Conservation (phyloP, 92 coral and sea anemone species). For the Phymanthus crucifer region DNA sequence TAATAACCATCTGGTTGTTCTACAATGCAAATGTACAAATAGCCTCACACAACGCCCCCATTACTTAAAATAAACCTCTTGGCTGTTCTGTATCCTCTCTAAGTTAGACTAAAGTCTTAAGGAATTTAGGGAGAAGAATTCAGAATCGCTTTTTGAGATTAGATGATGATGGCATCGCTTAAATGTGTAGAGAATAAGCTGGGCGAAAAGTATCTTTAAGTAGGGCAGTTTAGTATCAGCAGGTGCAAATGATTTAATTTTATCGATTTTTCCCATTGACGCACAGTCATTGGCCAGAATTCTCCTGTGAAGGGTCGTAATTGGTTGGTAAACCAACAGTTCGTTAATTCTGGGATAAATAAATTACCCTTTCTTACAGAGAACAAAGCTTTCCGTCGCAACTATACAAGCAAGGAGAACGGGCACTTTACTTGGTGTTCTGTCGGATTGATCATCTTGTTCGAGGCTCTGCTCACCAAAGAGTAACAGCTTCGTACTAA, state of each 20-base stretch:
- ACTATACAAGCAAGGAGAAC: slow-evolving; percentile 18
- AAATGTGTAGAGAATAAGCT: neutral
- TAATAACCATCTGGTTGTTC: slow-evolving; percentile 27
- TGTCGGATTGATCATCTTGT: neutral
- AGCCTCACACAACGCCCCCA: slow-evolving; percentile 29
- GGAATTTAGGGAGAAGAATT: neutral
- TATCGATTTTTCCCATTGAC: slow-evolving; percentile 12
- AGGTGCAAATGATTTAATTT: slow-evolving; percentile 42
- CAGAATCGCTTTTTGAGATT: neutral
- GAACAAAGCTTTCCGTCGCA: slow-evolving; percentile 26
- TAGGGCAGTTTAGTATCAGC: slow-evolving; percentile 25
- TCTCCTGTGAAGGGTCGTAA: slow-evolving; percentile 11
- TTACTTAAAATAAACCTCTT: neutral
- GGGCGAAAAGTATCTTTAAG: slow-evolving; percentile 20
- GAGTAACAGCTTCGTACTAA: neutral
- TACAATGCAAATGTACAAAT: slow-evolving; percentile 35
- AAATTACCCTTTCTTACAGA: slow-evolving; percentile 30
- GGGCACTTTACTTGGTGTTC: neutral
- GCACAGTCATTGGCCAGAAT: slow-evolving; percentile 28
- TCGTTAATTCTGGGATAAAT: slow-evolving; percentile 34
- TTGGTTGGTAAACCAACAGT: slow-evolving; percentile 31
- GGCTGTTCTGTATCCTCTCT: neutral
- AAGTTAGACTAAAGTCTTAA: neutral
- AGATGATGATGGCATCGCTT: neutral
- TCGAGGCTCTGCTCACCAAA: neutral